Evolutionary conservation across 2,113 vertebrate species (phyloP).

Genomic region (Oriolus oriolus): DNA sequence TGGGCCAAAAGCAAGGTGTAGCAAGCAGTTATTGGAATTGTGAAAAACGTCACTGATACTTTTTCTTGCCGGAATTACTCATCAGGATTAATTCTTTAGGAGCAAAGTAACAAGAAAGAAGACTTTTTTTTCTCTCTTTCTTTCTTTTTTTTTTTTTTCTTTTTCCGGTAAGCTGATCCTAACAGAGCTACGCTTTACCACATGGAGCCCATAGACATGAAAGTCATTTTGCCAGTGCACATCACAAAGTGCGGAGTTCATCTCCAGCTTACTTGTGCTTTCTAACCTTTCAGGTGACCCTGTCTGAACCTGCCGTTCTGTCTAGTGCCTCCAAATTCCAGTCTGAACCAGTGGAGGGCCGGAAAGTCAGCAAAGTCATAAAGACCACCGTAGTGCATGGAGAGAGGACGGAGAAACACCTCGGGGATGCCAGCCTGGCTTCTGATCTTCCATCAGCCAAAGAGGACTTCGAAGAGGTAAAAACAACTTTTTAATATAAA

Average conservation of each 20-base stretch:
- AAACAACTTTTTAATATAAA: neutral
- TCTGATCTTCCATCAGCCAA: conserved; percentile 90
- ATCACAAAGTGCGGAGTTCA: accelerated
- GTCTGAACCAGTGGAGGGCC: conserved; percentile 85
- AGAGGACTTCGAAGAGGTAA: conserved; percentile 96
- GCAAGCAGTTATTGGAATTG: accelerated
- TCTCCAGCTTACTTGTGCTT: neutral
- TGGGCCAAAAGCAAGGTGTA: neutral
- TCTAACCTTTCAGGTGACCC: conserved; percentile 75
- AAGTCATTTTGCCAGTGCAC: neutral
- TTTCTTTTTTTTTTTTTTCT: neutral
- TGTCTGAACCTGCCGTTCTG: conserved; percentile 76
- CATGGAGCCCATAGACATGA: neutral
- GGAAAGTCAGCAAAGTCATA: conserved; percentile 93
- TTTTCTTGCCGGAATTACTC: neutral
- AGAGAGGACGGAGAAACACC: conserved; percentile 86
- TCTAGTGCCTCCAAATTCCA: conserved; percentile 82
- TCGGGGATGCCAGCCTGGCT: conserved; percentile 85
- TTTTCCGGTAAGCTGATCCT: neutral
- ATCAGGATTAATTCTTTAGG: neutral
- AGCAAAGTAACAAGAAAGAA: neutral
- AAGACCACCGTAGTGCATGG: conserved; percentile 90
- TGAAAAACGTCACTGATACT: accelerated
- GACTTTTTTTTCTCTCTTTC: neutral
- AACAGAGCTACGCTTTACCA: neutral